Evolutionary conservation across 1,140 invertebrate genomes (phyloP).

Genomic region (Alviniconcha marisindica): DNA sequence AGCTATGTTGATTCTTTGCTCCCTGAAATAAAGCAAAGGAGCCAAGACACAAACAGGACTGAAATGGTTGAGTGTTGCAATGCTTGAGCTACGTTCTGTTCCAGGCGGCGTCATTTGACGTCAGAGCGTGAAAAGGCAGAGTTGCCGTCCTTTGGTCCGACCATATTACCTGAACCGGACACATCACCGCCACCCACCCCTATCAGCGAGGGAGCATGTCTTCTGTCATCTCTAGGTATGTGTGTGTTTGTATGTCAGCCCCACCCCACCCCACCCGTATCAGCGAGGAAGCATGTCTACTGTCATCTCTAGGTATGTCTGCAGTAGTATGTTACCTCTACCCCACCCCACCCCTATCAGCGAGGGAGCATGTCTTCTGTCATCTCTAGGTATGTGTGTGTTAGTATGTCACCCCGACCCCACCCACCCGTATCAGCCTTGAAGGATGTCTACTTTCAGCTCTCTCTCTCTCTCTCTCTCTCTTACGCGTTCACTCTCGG

Average conservation of each 20-base stretch:
- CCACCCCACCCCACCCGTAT: no score
- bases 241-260: not conserved
- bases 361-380: conserved; percentile 43
- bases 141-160: conserved; percentile 71
- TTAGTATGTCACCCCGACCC: no score
- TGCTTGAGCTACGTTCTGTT: no score
- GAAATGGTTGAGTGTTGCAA: not conserved
- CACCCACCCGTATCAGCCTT: no score
- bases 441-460: no score
- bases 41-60: no score
- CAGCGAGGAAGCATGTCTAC: no score
- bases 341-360: conserved; percentile 68
- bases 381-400: conserved; percentile 21
- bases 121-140: conserved; percentile 70
- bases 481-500: no score
- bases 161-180: conserved; percentile 70
- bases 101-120: conserved; percentile 64
- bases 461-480: no score
- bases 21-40: no score
- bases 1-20: no score
- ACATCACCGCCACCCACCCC: conserved; percentile 67
- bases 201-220: conserved; percentile 56
- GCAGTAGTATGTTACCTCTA: not conserved
- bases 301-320: no score
- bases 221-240: conserved; percentile 24